Conservation (phyloP, 2,113 vertebrate species). For the Melanerpes formicivorus region DNA sequence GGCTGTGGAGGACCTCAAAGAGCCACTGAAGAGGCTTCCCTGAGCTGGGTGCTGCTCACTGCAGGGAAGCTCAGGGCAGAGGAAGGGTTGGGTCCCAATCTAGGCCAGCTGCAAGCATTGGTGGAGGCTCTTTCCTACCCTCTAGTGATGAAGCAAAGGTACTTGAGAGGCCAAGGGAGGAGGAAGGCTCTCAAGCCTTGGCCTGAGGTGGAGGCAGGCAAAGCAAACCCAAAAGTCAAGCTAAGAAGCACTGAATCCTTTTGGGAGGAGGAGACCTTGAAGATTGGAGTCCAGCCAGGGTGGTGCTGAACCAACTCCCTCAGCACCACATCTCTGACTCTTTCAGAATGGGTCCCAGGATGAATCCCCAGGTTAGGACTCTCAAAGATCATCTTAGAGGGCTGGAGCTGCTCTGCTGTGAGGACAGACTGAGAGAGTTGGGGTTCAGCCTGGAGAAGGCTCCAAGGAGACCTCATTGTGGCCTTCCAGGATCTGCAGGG, state of each 20-base stretch:
- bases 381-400: too few relatives aligned
- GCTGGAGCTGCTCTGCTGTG: too few relatives aligned
- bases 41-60: background rate
- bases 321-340: too few relatives aligned
- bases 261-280: too few relatives aligned
- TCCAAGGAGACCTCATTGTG: too few relatives aligned
- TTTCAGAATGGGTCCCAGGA: background rate
- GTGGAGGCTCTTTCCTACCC: conserved; percentile 29
- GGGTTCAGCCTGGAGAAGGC: too few relatives aligned
- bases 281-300: too few relatives aligned
- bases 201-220: background rate
- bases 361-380: too few relatives aligned
- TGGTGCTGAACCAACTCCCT: too few relatives aligned
- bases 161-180: background rate
- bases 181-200: background rate
- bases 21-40: accelerated
- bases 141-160: background rate
- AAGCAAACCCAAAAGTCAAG: background rate
- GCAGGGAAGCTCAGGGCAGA: background rate
- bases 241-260: too few relatives aligned
- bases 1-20: background rate
- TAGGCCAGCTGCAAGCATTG: accelerated
- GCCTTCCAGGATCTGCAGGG: too few relatives aligned
- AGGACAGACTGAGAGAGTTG: too few relatives aligned
- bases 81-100: background rate